Percentiles rank a stretch among this genome's conserved stretches.
These are phyloP conservation scores for Actias luna DNA, from an alignment of 2,888 invertebrate species.

Conservation along the genomic window DNA sequence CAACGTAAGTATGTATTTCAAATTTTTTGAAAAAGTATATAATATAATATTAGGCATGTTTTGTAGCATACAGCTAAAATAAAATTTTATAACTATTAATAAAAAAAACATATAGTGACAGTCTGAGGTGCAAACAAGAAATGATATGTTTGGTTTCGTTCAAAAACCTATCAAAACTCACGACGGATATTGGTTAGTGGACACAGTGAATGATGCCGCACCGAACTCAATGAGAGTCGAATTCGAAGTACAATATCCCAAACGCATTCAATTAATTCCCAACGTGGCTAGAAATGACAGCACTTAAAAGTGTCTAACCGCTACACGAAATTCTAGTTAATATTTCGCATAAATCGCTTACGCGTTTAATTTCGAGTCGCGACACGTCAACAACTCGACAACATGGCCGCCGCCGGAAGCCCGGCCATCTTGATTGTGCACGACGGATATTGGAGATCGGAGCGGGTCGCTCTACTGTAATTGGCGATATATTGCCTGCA, in stretches of 20 bases:
- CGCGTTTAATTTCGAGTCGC: conserved; percentile 1
- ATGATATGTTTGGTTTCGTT: background rate
- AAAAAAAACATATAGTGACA: too few relatives aligned
- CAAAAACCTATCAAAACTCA: background rate
- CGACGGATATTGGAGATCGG: conserved; percentile 53
- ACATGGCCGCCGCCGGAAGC: conserved; percentile 58
- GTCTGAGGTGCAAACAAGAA: too few relatives aligned
- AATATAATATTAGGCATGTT: too few relatives aligned
- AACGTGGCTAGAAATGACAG: background rate
- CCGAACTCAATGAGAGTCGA: background rate
- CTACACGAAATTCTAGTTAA: background rate
- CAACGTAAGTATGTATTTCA: too few relatives aligned
- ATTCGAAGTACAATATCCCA: background rate
- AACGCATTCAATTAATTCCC: background rate
- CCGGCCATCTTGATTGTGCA: conserved; percentile 70
- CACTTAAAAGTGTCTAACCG: background rate
- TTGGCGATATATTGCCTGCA: conserved; percentile 52
- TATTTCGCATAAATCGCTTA: background rate
- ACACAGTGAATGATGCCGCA: background rate
- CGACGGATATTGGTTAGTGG: background rate
- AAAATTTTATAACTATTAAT: too few relatives aligned
- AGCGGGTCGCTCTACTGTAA: conserved; percentile 36
- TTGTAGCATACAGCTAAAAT: too few relatives aligned
- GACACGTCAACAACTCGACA: conserved; percentile 38
- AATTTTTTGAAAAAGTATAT: too few relatives aligned